Percentiles rank a stretch among this genome's conserved stretches.
phyloP scores from a whole-genome alignment of 2,113 vertebrate species.

The Chaetorhynchus papuensis region DNA sequence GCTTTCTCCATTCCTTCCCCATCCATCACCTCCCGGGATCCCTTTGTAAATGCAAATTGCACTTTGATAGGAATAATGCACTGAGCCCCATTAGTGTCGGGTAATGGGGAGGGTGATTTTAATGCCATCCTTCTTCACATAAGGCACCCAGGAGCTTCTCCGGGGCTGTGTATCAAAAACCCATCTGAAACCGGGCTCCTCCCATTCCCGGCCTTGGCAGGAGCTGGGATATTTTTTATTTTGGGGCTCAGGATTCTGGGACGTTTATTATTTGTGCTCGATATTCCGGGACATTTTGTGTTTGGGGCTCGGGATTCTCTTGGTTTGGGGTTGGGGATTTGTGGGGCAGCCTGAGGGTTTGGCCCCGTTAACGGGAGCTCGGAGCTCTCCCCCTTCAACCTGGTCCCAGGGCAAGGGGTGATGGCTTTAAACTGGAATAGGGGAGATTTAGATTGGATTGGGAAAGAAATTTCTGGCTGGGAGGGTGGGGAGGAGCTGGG shows the following conservation, averaged over 20 bases:
- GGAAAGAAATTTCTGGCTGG: not conserved
- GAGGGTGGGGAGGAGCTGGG: not conserved
- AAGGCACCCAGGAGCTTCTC: not conserved
- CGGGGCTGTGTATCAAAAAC: slow-evolving; percentile 53
- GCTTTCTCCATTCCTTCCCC: slow-evolving; percentile 50
- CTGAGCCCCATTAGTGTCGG: slow-evolving; percentile 49
- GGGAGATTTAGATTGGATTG: not conserved
- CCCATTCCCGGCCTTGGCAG: not conserved
- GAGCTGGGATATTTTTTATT: not conserved
- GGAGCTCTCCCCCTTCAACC: accelerated
- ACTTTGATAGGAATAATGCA: slow-evolving; percentile 60
- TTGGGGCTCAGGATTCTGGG: not conserved
- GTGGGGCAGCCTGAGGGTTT: not conserved
- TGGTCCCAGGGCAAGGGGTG: not conserved
- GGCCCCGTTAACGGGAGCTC: not conserved
- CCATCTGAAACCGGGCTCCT: not conserved
- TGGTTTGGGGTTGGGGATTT: not conserved
- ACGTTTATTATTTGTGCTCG: not conserved
- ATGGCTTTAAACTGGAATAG: not conserved
- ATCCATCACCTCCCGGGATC: slow-evolving; percentile 64
- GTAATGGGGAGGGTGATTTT: slow-evolving; percentile 62
- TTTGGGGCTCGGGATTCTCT: too few relatives aligned
- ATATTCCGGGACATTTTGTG: not conserved
- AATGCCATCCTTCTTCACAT: slow-evolving; percentile 50
- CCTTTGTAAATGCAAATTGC: slow-evolving; percentile 73